Evolutionary conservation across 2,113 vertebrate species (phyloP), one percentile per base, ranked within the genome.

Genomic region (Cephalopterus ornatus): DNA sequence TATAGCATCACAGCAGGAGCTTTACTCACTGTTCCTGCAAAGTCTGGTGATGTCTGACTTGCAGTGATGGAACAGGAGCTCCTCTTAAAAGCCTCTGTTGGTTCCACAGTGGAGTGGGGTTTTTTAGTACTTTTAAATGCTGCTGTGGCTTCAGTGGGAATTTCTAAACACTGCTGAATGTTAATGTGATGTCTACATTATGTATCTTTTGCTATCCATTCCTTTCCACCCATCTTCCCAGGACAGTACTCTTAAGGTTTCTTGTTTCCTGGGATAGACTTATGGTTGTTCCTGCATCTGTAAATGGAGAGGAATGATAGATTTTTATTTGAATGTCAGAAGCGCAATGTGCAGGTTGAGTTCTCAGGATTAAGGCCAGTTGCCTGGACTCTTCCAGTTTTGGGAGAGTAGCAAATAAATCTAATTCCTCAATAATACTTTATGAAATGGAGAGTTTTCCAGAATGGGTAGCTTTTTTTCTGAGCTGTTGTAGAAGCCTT

Each of bases 311-410:
- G 15, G 26, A 77, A 30, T 49, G n/a, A 20, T 3, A 19, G 2
- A 28, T 55, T 68, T 71, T 24, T 71, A 32, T 55, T 44, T 65
- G 18, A 65, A 56, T 52, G 63, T 70, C 53, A 47, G 23, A 88
- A 33, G 37, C 0, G 0, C 9, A 10, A 8, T 4, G 17, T 71
- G 13, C 20, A 55, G 26, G 23, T 71, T 49, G 35, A 46, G 33
- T 67, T 87, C 49, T 93, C 27, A 26, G 33, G 49, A 68, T 37
- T 53, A 61, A 83, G 39, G 63, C 41, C 39, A 53, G n/a, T 70
- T 73, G 63, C 55, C 17, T 59, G 66, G n/a, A 41, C 26, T 88
- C 65, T 44, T 61, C 71, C 22, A 37, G 12, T 39, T 11, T 3
- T 70, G 49, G 28, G 17, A 79, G 50, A 85, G 58, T 37, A 76